Evolutionary conservation across 2,797 vertebrate genomes (phyloP).

Genomic region (Vireo griseus): DNA sequence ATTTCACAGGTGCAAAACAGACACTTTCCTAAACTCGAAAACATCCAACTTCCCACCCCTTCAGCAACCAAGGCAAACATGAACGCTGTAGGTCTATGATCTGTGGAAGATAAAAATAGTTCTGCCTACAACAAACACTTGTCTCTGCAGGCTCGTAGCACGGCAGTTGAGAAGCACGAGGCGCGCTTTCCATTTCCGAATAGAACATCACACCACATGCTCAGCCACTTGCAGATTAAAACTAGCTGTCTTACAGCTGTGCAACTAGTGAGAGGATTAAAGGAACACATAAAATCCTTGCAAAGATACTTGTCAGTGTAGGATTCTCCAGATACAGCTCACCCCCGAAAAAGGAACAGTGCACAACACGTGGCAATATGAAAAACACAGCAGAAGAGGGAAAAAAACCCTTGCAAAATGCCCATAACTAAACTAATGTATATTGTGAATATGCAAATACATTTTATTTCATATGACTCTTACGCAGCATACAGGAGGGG

Average conservation of each 20-base stretch:
- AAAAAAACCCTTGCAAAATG: not conserved
- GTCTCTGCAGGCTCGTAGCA: not conserved
- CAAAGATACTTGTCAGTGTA: not conserved
- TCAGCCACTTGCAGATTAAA: constrained; percentile 7
- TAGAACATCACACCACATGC: not conserved
- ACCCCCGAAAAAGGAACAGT: not conserved
- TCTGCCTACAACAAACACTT: not conserved
- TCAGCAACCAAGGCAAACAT: not conserved
- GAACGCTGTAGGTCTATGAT: not conserved
- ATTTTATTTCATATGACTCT: not conserved
- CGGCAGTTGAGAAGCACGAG: not conserved
- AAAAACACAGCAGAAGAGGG: not conserved
- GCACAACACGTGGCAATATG: not conserved
- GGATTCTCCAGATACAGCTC: not conserved
- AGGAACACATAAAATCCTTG: constrained; percentile 5
- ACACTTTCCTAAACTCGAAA: not conserved
- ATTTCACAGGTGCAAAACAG: not conserved
- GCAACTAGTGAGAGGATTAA: not conserved
- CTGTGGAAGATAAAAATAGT: not conserved
- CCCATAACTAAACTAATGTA: not conserved
- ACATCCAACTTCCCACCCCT: not conserved
- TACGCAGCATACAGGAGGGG: not conserved
- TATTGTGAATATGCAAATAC: not conserved
- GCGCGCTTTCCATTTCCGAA: not conserved
- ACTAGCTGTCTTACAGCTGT: constrained; percentile 20